These are phyloP conservation scores for Aleiodes leptofemur DNA, from an alignment of 2,888 invertebrate genomes.

Conservation along the genomic window DNA sequence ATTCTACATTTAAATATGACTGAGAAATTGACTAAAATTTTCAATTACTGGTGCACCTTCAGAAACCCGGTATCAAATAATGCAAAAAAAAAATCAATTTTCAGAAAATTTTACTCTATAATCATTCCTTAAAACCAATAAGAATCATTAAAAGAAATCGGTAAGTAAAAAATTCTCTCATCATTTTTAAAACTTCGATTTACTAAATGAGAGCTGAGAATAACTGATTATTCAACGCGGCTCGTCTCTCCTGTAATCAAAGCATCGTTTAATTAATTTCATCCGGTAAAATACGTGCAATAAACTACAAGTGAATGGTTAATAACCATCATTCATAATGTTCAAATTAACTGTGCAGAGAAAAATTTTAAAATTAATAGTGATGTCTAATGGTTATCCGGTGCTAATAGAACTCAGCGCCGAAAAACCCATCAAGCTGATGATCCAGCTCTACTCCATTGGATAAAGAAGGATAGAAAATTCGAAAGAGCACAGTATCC, in stretches of 20 bases:
- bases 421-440: slow-evolving; percentile 37
- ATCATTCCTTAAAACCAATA: too few relatives aligned
- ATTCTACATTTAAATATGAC: too few relatives aligned
- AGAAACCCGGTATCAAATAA: too few relatives aligned
- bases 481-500: slow-evolving; percentile 29
- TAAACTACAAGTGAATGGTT: neutral
- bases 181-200: too few relatives aligned
- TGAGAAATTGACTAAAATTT: too few relatives aligned
- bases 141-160: too few relatives aligned
- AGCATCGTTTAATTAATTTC: slow-evolving; percentile 28
- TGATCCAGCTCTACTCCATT: neutral
- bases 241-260: neutral
- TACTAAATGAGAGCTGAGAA: neutral
- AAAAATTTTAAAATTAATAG: slow-evolving; percentile 20
- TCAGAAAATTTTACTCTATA: too few relatives aligned
- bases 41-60: too few relatives aligned
- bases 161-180: too few relatives aligned
- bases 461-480: slow-evolving; percentile 44
- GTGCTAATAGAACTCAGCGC: slow-evolving; percentile 30
- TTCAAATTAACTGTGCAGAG: slow-evolving; percentile 32
- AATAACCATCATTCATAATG: slow-evolving; percentile 34
- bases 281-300: slow-evolving; percentile 13
- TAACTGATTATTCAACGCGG: neutral
- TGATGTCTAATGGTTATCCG: slow-evolving; percentile 22
- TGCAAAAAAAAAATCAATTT: too few relatives aligned